These are phyloP conservation scores for Neria commutata DNA, from an alignment of 2,888 invertebrate genomes.

Conservation along the genomic window DNA sequence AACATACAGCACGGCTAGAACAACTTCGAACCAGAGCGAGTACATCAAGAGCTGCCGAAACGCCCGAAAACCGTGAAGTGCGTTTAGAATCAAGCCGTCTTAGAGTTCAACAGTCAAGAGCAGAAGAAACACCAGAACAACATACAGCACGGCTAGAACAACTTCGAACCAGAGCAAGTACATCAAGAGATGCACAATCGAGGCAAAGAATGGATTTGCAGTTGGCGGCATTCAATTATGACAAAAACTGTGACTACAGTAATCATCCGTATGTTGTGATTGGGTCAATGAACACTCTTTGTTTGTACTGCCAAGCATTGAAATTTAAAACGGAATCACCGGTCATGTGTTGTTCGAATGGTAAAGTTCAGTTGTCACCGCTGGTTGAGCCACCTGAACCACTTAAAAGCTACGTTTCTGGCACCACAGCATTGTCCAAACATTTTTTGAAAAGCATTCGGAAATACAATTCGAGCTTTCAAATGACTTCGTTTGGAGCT, in stretches of 20 bases:
- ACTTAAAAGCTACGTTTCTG: neutral
- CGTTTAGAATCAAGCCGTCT: too few species aligned
- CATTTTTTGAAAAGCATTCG: neutral
- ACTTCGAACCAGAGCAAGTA: too few species aligned
- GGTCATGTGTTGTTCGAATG: too few species aligned
- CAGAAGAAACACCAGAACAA: too few species aligned
- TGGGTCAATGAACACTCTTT: too few species aligned
- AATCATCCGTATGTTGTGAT: conserved; percentile 2
- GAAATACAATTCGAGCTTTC: neutral
- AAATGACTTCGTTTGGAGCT: neutral
- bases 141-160: too few species aligned
- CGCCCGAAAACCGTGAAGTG: neutral
- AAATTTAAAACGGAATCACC: too few species aligned
- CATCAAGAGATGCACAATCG: conserved; percentile 2
- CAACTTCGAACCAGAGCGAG: too few species aligned
- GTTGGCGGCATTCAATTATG: conserved; percentile 9
- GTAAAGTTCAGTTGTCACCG: too few species aligned
- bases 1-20: too few species aligned
- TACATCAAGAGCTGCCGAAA: neutral
- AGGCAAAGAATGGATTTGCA: conserved; percentile 3
- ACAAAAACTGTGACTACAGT: conserved; percentile 3
- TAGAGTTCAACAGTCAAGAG: too few species aligned
- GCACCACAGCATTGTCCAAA: neutral
- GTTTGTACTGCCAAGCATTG: conserved; percentile 9
- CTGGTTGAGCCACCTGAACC: neutral